phyloP scores from a whole-genome alignment of 53 echinoderm and acorn worm genomes.

The Stichopus horrens region DNA sequence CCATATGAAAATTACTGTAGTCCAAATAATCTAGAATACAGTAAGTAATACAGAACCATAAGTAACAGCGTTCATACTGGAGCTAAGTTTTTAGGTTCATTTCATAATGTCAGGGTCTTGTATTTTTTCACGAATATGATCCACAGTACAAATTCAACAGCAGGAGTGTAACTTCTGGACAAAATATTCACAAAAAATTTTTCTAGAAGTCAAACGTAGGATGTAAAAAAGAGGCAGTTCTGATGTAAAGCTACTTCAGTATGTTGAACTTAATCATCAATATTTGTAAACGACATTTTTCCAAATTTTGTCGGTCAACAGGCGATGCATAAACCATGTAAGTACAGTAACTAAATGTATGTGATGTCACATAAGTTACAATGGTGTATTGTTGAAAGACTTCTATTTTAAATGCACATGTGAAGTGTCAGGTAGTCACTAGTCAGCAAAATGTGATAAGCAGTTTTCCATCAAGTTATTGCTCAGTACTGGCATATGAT shows the following conservation, averaged over 20 bases:
- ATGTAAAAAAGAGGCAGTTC: not conserved
- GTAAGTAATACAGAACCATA: not conserved
- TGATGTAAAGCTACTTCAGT: not conserved
- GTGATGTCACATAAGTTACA: not conserved
- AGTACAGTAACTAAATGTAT: not conserved
- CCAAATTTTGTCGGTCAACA: not conserved
- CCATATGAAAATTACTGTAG: not conserved
- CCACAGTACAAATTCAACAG: conserved; percentile 5
- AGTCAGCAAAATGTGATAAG: not conserved
- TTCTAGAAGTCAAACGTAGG: conserved; percentile 6
- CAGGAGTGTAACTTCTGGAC: conserved; percentile 3
- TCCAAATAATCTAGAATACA: not conserved
- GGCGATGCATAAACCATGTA: not conserved
- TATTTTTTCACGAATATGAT: not conserved
- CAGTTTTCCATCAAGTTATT: not conserved
- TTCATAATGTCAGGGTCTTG: not conserved
- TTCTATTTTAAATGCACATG: not conserved
- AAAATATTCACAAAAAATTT: not conserved
- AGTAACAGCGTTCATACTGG: not conserved
- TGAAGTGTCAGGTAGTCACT: not conserved
- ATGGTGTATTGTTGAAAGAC: not conserved
- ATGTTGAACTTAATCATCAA: conserved; percentile 6
- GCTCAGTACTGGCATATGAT: too few species aligned
- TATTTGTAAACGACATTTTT: not conserved
- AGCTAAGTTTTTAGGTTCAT: not conserved